Evolutionary conservation across 2,113 vertebrate genomes (phyloP), one percentile per base, ranked within the genome.

Genomic region (Boleophthalmus pectinirostris): DNA sequence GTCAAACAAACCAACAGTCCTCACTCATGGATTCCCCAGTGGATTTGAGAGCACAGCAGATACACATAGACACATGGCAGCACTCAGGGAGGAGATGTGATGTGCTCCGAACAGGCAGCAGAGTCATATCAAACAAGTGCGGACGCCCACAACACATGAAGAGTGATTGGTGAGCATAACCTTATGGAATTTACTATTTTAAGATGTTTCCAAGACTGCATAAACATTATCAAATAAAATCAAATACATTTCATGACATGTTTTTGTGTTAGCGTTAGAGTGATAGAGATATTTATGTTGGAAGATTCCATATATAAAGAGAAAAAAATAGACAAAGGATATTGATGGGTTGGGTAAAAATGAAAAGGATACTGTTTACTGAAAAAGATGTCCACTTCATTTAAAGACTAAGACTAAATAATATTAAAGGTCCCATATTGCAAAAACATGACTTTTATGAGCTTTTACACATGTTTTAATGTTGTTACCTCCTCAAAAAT

Each of bases 1-100:
- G 91, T 91, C 91, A 91, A 92, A 90, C 89, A 90, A 90, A 89
- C 84, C 88, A 89, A 90, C 87, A 92, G 85, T 81, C 82, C 87
- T 92, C 90, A 89, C 89, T 91, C 90, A 91, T 83, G 82, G 79
- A 90, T 86, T 92, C 84, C 79, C 89, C 82, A 29, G 89, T 83
- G 89, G 81, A 83, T 91, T 83, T 84, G 87, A 73, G 74, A 87
- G 72, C 72, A 69, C 88, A 90, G 90, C 56, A 58, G 56, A 58
- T 33, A 61, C 77, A 75, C 74, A 78, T 33, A 61, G 24, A 61
- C 58, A 60, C 20, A 69, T 2, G 11, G 70, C 76, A 85, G 78
- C 81, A 72, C 87, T 84, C 81, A 84, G 85, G 47, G 15, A 70
- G 72, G 21, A 68, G 71, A 75, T 82, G 78, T 84, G 75, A 88